phyloP scores from a whole-genome alignment of 2,113 vertebrate species.

The Hyaena hyaena region DNA sequence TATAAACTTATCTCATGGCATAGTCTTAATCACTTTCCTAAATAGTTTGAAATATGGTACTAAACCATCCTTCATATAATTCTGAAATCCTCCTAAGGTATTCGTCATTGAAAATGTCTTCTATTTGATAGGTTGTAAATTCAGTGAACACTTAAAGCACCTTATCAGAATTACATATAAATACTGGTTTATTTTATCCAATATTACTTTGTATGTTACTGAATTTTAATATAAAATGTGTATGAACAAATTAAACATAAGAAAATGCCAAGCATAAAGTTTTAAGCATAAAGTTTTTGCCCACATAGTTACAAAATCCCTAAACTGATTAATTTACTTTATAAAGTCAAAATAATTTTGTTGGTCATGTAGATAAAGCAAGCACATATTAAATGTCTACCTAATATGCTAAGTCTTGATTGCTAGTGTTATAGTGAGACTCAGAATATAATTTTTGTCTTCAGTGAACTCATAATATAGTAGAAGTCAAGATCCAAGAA shows the following conservation, averaged over 20 bases:
- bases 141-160: not conserved
- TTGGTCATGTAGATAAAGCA: not conserved
- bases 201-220: not conserved
- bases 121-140: constrained; percentile 6
- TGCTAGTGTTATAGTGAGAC: not conserved
- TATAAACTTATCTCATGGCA: not conserved
- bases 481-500: not conserved
- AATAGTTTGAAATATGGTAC: not conserved
- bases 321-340: constrained; percentile 23
- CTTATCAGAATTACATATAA: constrained; percentile 8
- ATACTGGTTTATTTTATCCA: constrained; percentile 38
- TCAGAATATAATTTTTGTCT: not conserved
- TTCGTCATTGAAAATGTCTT: constrained; percentile 29
- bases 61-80: not conserved
- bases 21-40: constrained; percentile 11
- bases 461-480: not conserved
- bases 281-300: constrained; percentile 3
- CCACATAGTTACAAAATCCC: not conserved
- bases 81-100: constrained; percentile 1
- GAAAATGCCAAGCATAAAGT: not conserved
- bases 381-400: not conserved
- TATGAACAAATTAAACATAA: constrained; percentile 18
- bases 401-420: not conserved
- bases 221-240: constrained; percentile 41
- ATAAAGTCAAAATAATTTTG: constrained; percentile 28